These are phyloP conservation scores for Acrobasis suavella DNA, from an alignment of 2,888 invertebrate genomes.

Conservation along the genomic window DNA sequence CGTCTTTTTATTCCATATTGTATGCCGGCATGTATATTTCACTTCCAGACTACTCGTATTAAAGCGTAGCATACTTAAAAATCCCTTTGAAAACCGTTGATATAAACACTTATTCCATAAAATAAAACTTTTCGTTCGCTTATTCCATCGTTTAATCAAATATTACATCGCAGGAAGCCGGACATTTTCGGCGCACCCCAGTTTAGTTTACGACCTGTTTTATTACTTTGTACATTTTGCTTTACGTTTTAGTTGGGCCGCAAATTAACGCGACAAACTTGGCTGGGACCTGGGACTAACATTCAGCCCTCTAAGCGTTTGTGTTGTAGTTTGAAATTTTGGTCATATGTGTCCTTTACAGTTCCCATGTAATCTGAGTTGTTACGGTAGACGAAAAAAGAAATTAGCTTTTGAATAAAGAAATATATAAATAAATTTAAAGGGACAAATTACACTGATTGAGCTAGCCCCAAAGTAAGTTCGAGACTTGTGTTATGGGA, in stretches of 20 bases:
- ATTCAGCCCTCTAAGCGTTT: background rate
- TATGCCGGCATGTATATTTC: no score
- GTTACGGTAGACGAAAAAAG: no score
- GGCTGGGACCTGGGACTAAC: background rate
- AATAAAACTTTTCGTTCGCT: background rate
- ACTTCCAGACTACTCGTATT: no score
- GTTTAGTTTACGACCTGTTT: slow-evolving; percentile 22
- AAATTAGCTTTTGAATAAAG: no score
- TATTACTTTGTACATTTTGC: slow-evolving; percentile 16
- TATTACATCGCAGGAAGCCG: background rate
- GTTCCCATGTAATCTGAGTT: no score
- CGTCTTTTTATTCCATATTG: no score
- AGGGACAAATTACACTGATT: no score
- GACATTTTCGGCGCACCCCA: slow-evolving; percentile 1
- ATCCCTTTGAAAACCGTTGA: background rate
- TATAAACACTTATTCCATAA: background rate
- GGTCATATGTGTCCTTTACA: no score
- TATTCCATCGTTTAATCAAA: background rate
- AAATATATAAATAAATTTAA: no score
- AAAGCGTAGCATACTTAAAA: background rate
- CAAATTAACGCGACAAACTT: background rate
- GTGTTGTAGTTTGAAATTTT: background rate
- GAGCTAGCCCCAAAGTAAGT: no score
- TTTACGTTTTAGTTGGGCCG: slow-evolving; percentile 9
- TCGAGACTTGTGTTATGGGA: no score